A percentile compares a stretch with the other conserved stretches of the same genome.
These are phyloP conservation scores for Tetropium fuscum DNA, from an alignment of 2,888 invertebrate genomes.

Conservation along the genomic window DNA sequence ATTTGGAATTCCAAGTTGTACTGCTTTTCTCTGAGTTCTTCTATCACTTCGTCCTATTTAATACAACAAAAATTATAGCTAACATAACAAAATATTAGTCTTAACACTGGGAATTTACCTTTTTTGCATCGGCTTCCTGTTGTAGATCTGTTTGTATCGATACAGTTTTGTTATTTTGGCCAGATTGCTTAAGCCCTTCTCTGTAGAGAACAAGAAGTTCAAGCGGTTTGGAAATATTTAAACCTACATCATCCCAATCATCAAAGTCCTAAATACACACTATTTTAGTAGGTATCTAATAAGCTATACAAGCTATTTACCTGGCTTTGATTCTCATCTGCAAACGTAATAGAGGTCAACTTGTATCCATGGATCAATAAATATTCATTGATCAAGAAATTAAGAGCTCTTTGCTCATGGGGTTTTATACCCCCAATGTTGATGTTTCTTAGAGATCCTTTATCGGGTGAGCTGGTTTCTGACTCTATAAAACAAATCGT, in stretches of 20 bases:
- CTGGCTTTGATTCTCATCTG: constrained; percentile 92
- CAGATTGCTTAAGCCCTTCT: constrained; percentile 69
- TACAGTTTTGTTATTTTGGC: constrained; percentile 59
- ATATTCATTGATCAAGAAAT: constrained; percentile 90
- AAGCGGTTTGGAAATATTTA: constrained; percentile 86
- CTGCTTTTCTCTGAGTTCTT: constrained; percentile 58
- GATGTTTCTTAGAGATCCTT: constrained; percentile 62
- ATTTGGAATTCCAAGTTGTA: constrained; percentile 62
- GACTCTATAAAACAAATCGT: constrained; percentile 65
- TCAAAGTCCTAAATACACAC: constrained; percentile 78
- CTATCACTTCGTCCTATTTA: constrained; percentile 25
- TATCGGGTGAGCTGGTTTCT: constrained; percentile 68
- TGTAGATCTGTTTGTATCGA: constrained; percentile 70
- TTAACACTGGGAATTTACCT: too few relatives aligned
- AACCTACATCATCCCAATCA: constrained; percentile 92
- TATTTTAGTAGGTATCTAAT: too few relatives aligned
- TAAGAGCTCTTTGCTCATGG: constrained; percentile 85
- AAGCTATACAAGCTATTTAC: constrained; percentile 61
- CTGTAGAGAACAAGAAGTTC: constrained; percentile 78
- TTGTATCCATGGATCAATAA: constrained; percentile 83
- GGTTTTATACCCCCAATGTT: constrained; percentile 74
- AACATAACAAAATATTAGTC: too few relatives aligned
- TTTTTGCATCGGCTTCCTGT: too few relatives aligned
- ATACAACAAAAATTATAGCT: constrained; percentile 3
- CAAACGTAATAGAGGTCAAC: constrained; percentile 89